Base-by-base conservation (phyloP, 1,140 invertebrate genomes). In the Bacillus rossius region DNA sequence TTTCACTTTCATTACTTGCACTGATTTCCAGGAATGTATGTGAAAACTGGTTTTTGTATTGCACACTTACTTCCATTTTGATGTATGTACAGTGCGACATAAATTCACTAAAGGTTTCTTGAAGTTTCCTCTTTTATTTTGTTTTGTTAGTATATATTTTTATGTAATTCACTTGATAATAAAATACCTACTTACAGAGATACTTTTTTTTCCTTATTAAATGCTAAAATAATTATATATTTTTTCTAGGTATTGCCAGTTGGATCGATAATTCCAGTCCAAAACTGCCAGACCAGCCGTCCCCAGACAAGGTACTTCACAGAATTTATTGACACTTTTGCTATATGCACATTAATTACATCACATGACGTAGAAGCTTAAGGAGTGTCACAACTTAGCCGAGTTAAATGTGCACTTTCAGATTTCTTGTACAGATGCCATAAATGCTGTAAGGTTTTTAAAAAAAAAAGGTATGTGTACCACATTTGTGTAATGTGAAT, bases 221-320 rank as follows among this genome's bases (percentile, higher is more conserved):
- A n/a, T n/a, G 29, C 10, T 50, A 17, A 29, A 49, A 23, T 29
- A 3, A 8, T 2, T 2, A n/a, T n/a, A n/a, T n/a, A n/a, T n/a
- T 50, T 2, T 25, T 50, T 50, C 34, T 26, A 50, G 48, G 48
- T 50, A 34, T 50, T 50, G 13, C 34, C 10, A 50, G 23, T 50
- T 50, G 48, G 48, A 25, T 50, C 34, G 48, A 50, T 50, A 50
- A 29, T 50, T 34, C 29, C 29, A 50, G 48, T 50, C 25, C 48
- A 17, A 50, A 50, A 50, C 25, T 34, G 10, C 29, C 48, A 17
- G 48, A 50, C n/a, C 48, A 50, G 26, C 23, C 48, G 14, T 50
- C 48, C 2, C 48, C 48, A 25, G 48, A 50, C 19, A 50, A 50
- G 48, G 48, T 50, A 26, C 16, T 22, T 23, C 25, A 17, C 16